These are phyloP conservation scores for Cephalopachus bancanus DNA, from an alignment of 2,797 vertebrate species.

Conservation along the genomic window DNA sequence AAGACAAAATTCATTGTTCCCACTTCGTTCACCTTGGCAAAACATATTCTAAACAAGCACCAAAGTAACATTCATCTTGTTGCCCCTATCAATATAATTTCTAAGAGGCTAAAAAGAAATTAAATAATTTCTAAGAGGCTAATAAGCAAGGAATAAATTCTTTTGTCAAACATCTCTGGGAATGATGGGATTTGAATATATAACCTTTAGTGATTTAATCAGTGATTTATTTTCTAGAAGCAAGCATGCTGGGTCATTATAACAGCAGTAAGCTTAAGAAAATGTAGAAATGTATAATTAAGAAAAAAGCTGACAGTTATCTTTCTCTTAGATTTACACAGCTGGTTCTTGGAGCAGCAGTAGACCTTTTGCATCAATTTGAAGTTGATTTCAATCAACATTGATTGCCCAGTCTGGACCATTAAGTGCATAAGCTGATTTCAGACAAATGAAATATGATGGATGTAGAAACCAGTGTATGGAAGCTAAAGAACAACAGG, in stretches of 20 bases:
- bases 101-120: neutral
- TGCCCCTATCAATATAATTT: neutral
- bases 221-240: slow-evolving; percentile 40
- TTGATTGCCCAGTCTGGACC: slow-evolving; percentile 79
- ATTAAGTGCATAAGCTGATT: slow-evolving; percentile 75
- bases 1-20: neutral
- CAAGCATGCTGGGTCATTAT: slow-evolving; percentile 64
- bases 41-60: neutral
- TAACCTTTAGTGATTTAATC: slow-evolving; percentile 7
- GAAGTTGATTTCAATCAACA: slow-evolving; percentile 82
- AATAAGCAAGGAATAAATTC: slow-evolving; percentile 6
- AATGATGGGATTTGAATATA: slow-evolving; percentile 31
- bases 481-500: slow-evolving; percentile 65
- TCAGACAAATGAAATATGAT: slow-evolving; percentile 71
- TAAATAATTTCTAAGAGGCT: neutral
- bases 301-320: slow-evolving; percentile 75
- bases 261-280: slow-evolving; percentile 61
- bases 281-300: slow-evolving; percentile 71
- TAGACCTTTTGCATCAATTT: slow-evolving; percentile 76
- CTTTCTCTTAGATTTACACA: slow-evolving; percentile 75
- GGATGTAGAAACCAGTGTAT: slow-evolving; percentile 71
- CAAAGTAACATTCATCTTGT: neutral
- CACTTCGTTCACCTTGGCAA: neutral
- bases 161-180: neutral
- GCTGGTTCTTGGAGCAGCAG: slow-evolving; percentile 72